These are phyloP conservation scores for Garra rufa DNA, from an alignment of 2,113 vertebrate species.

Conservation along the genomic window DNA sequence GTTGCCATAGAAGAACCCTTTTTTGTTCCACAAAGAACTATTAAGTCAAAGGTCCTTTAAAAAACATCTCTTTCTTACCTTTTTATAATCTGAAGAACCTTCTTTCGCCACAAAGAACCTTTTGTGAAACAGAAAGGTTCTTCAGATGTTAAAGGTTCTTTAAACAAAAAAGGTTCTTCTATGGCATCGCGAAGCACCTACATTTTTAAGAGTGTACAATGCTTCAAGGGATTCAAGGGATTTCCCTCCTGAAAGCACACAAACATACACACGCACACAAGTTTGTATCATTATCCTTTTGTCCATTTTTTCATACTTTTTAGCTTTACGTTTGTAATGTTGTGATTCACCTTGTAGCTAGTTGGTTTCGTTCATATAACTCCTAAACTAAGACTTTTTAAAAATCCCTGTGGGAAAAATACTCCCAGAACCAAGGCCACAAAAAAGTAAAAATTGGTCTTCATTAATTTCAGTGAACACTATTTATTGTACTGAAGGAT, in stretches of 20 bases:
- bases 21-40: too few relatives aligned
- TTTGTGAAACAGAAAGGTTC: too few relatives aligned
- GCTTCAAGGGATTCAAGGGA: not conserved
- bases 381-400: not conserved
- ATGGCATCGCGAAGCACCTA: too few relatives aligned
- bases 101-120: too few relatives aligned
- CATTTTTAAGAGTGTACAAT: too few relatives aligned
- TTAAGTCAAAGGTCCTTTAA: too few relatives aligned
- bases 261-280: not conserved
- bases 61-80: too few relatives aligned
- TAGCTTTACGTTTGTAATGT: not conserved
- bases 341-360: not conserved
- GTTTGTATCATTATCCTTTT: not conserved
- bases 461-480: not conserved
- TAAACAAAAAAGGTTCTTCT: too few relatives aligned
- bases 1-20: too few relatives aligned
- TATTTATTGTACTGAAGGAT: not conserved
- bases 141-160: too few relatives aligned
- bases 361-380: not conserved
- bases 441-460: not conserved
- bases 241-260: not conserved
- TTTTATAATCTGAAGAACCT: too few relatives aligned
- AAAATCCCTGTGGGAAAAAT: not conserved
- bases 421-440: not conserved
- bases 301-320: not conserved